Conservation (phyloP, 2,113 vertebrate species). For the Sander lucioperca region DNA sequence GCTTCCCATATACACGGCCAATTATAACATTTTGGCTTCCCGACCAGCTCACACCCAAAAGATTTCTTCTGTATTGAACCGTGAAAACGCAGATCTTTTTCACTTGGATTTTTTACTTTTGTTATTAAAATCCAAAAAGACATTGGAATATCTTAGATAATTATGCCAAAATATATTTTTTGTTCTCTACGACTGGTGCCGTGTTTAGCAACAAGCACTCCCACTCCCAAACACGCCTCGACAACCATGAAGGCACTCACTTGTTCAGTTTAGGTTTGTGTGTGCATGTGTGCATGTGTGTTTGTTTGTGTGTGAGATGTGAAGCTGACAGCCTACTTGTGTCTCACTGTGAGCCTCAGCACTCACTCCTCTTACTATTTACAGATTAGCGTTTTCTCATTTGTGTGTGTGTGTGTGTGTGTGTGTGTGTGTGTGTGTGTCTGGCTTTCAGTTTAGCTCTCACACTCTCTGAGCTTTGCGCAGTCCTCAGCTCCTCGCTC, state of each 20-base stretch:
- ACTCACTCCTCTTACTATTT: constrained; percentile 13
- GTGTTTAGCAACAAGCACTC: constrained; percentile 6
- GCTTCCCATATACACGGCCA: not conserved
- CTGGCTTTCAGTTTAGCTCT: constrained; percentile 31
- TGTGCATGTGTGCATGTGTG: not conserved
- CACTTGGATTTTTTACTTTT: not conserved
- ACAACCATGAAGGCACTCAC: constrained; percentile 2
- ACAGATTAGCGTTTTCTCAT: constrained; percentile 31
- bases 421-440: not conserved
- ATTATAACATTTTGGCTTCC: too few species aligned
- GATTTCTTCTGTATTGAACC: not conserved
- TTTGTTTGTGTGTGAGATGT: not conserved
- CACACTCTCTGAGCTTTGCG: constrained; percentile 47
- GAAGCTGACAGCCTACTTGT: constrained; percentile 12
- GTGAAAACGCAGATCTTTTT: too few species aligned
- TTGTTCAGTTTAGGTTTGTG: constrained; percentile 24
- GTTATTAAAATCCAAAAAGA: not conserved
- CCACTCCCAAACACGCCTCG: not conserved
- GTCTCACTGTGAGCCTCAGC: constrained; percentile 13
- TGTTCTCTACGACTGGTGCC: not conserved
- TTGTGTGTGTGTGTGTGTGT: not conserved
- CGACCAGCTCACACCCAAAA: too few species aligned
- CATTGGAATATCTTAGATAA: not conserved
- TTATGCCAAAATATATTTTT: not conserved
- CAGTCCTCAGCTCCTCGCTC: constrained; percentile 38